These are phyloP conservation scores for Agapornis roseicollis DNA, from an alignment of 2,113 vertebrate species.

Conservation along the genomic window DNA sequence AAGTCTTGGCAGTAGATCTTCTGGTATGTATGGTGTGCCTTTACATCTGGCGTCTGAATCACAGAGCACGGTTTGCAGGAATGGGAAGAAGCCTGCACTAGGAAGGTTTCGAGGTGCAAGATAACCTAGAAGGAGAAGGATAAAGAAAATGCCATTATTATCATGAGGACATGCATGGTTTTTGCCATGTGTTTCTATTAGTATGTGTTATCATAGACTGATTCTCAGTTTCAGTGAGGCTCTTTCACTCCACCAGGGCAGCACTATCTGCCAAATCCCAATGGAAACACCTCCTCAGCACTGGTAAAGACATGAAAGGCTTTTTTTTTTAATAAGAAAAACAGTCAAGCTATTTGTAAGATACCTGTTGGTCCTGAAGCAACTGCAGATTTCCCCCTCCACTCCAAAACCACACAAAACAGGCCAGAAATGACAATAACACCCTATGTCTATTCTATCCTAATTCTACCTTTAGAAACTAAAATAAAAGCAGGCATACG, in stretches of 20 bases:
- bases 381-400: neutral
- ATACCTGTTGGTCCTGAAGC: neutral
- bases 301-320: neutral
- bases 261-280: neutral
- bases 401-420: neutral
- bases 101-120: conserved; percentile 91
- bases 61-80: conserved; percentile 92
- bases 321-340: neutral
- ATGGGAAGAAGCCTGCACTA: conserved; percentile 91
- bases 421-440: neutral
- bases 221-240: neutral
- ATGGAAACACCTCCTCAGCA: neutral
- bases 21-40: conserved; percentile 71
- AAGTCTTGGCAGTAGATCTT: conserved; percentile 72
- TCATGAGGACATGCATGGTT: neutral
- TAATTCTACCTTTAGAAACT: neutral
- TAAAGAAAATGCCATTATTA: neutral
- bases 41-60: conserved; percentile 86
- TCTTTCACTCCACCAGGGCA: neutral
- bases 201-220: neutral
- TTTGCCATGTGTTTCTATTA: neutral
- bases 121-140: conserved; percentile 79
- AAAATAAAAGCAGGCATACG: neutral
- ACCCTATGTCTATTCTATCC: neutral
- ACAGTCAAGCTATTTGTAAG: neutral